Conservation (phyloP, 2,797 vertebrate species). For the Pempheris klunzingeri region DNA sequence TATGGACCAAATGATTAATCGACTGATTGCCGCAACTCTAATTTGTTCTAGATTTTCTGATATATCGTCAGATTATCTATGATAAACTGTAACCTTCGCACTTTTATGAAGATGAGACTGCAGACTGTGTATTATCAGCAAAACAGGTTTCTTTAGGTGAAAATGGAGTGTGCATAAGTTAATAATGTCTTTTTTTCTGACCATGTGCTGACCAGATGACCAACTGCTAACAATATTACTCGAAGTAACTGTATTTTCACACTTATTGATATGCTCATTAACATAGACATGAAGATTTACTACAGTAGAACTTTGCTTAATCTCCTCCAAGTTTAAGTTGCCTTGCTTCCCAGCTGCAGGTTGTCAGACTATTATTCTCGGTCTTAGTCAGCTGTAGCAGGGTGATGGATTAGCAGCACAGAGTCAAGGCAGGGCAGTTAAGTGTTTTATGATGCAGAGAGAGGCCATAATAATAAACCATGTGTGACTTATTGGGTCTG, state of each 20-base stretch:
- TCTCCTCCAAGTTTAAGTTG: constrained; percentile 30
- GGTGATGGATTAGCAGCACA: constrained; percentile 69
- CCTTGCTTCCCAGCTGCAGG: constrained; percentile 13
- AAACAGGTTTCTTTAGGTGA: not conserved
- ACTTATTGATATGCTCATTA: not conserved
- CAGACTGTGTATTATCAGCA: not conserved
- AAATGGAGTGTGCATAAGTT: not conserved
- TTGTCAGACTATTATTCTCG: constrained; percentile 31
- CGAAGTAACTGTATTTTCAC: not conserved
- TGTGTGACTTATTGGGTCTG: constrained; percentile 75
- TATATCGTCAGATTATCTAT: not conserved
- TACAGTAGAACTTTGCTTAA: constrained; percentile 15
- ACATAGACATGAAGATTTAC: constrained; percentile 7
- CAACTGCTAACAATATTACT: not conserved
- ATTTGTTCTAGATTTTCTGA: not conserved
- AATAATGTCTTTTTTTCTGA: constrained; percentile 11
- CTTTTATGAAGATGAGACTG: not conserved
- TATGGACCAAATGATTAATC: not conserved
- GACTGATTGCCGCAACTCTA: not conserved
- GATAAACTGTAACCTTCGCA: not conserved
- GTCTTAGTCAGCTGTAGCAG: constrained; percentile 60
- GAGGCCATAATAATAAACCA: constrained; percentile 80
- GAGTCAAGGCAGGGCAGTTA: constrained; percentile 72
- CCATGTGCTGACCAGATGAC: not conserved
- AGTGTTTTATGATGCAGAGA: constrained; percentile 80